Conservation (phyloP, 37 sponge, comb jelly and placozoan genomes). For the Bolinopsis microptera region DNA sequence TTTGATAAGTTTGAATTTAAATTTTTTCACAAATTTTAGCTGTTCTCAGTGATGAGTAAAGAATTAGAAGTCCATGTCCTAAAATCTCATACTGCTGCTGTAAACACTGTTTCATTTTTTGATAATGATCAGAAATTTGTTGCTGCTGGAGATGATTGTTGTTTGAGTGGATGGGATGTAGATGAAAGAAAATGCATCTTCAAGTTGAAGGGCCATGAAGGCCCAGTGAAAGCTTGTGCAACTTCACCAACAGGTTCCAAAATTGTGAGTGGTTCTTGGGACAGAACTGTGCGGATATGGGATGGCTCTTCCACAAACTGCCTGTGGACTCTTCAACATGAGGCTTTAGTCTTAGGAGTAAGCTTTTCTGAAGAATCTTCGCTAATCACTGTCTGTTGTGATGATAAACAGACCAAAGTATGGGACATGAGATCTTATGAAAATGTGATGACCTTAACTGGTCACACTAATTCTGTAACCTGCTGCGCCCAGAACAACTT, state of each 20-base stretch:
- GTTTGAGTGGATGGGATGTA: slow-evolving; percentile 40
- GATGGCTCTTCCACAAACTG: slow-evolving; percentile 14
- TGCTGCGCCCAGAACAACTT: slow-evolving; percentile 10
- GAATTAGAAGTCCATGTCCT: slow-evolving; percentile 56
- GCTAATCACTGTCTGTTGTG: slow-evolving; percentile 42
- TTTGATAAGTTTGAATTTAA: too few relatives aligned
- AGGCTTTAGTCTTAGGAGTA: neutral
- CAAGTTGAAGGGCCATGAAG: slow-evolving; percentile 58
- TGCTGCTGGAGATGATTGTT: slow-evolving; percentile 26
- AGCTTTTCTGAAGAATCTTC: slow-evolving; percentile 43
- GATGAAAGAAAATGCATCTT: neutral
- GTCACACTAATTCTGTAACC: slow-evolving; percentile 32
- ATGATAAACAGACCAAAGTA: slow-evolving; percentile 20
- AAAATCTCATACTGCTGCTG: slow-evolving; percentile 25
- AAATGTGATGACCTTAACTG: neutral
- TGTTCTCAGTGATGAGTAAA: slow-evolving; percentile 4
- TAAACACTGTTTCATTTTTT: slow-evolving; percentile 21
- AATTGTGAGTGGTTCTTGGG: slow-evolving; percentile 57
- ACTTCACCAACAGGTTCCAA: neutral
- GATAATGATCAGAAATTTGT: slow-evolving; percentile 44
- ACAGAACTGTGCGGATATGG: slow-evolving; percentile 44
- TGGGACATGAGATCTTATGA: slow-evolving; percentile 53
- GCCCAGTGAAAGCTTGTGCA: slow-evolving; percentile 25
- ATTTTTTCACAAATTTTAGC: too few relatives aligned
- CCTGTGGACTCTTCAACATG: slow-evolving; percentile 55